Percentiles rank a stretch among this genome's conserved stretches.
These are phyloP conservation scores for Scaptomyza graminum DNA, from an alignment of 1,140 invertebrate species.

Conservation along the genomic window DNA sequence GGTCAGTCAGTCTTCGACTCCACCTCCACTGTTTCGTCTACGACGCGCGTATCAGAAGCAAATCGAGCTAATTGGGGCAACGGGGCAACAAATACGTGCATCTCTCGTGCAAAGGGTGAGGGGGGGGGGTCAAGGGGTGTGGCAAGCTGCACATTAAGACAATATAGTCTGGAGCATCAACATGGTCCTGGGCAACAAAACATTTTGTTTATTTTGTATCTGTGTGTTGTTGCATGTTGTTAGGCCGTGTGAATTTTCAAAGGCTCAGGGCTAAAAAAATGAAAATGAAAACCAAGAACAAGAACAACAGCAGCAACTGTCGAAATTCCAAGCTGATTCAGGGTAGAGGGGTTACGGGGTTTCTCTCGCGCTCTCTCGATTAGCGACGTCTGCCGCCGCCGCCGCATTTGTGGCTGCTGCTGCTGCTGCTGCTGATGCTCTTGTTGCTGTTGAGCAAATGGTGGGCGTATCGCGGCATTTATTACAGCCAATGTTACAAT, in stretches of 20 bases:
- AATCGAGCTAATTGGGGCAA: slow-evolving; percentile 82
- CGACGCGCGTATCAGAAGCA: slow-evolving; percentile 82
- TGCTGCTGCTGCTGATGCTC: slow-evolving; percentile 37
- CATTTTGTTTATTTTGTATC: slow-evolving; percentile 81
- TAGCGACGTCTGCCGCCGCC: slow-evolving; percentile 65
- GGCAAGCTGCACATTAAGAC: slow-evolving; percentile 67
- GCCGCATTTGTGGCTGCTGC: slow-evolving; percentile 40
- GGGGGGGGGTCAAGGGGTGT: slow-evolving; percentile 8
- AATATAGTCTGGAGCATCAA: slow-evolving; percentile 51
- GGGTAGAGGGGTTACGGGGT: slow-evolving; percentile 3
- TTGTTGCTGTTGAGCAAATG: slow-evolving; percentile 67
- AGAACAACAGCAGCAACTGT: slow-evolving; percentile 49
- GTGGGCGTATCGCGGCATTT: slow-evolving; percentile 83
- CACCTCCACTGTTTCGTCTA: slow-evolving; percentile 47
- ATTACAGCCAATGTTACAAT: slow-evolving; percentile 84
- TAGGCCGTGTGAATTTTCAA: slow-evolving; percentile 81
- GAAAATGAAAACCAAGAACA: neutral
- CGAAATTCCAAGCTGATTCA: slow-evolving; percentile 63
- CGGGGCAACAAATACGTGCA: slow-evolving; percentile 36
- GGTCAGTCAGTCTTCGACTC: slow-evolving; percentile 32
- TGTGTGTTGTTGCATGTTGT: slow-evolving; percentile 1
- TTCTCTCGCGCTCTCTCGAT: slow-evolving; percentile 50
- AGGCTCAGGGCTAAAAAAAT: slow-evolving; percentile 71
- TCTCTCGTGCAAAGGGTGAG: neutral
- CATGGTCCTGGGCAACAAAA: slow-evolving; percentile 39